Evolutionary conservation across 2,888 invertebrate species (phyloP).

Genomic region (Drosophila helvetica): DNA sequence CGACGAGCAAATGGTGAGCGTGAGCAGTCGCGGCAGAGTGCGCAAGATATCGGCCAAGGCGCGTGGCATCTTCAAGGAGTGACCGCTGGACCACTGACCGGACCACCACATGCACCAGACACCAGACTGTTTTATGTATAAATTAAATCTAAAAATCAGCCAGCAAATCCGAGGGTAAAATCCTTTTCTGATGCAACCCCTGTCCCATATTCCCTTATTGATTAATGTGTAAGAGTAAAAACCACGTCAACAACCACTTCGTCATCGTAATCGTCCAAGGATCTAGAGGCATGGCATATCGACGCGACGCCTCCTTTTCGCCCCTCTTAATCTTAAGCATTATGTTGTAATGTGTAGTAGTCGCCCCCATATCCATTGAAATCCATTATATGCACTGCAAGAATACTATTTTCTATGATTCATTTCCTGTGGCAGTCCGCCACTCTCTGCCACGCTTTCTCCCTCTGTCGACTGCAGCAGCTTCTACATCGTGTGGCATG

Average conservation of each 20-base stretch:
- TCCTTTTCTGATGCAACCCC: constrained; percentile 17
- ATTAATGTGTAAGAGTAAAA: constrained; percentile 74
- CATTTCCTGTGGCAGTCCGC: not conserved
- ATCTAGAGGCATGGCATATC: no score
- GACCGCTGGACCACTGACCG: constrained; percentile 53
- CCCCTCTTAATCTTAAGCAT: constrained; percentile 10
- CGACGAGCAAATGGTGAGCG: constrained; percentile 84
- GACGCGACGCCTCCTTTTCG: not conserved
- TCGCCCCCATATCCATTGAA: constrained; percentile 6
- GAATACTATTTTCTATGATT: constrained; percentile 10
- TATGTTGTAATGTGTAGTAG: constrained; percentile 11
- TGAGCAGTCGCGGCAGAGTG: constrained; percentile 93
- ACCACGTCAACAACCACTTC: constrained; percentile 29
- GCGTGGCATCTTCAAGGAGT: constrained; percentile 86
- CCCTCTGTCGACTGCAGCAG: constrained; percentile 5
- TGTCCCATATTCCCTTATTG: constrained; percentile 74
- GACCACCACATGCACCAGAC: constrained; percentile 36
- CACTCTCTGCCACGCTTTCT: no score
- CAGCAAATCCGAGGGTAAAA: constrained; percentile 30
- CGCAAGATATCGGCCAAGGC: constrained; percentile 92
- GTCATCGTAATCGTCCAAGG: constrained; percentile 14
- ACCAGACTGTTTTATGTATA: constrained; percentile 75
- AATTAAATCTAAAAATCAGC: constrained; percentile 66
- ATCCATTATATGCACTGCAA: constrained; percentile 14
- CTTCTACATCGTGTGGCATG: constrained; percentile 33